phyloP scores from a whole-genome alignment of 2,797 vertebrate genomes.

The Lindbergichthys nudifrons region DNA sequence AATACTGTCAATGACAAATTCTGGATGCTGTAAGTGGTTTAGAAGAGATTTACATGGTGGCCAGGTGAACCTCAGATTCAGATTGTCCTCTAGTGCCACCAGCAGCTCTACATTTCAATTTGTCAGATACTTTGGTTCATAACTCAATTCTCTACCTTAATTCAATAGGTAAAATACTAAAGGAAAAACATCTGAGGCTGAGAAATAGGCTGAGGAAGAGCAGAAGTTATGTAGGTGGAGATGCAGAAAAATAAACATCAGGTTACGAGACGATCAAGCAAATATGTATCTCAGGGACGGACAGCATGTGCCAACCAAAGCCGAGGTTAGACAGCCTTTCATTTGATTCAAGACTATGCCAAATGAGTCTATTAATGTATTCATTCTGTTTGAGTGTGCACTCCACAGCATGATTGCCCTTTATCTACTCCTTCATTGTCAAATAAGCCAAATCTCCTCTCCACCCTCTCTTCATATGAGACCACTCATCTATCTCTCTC shows the following conservation, averaged over 20 bases:
- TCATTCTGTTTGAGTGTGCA: neutral
- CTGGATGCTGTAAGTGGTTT: too few species aligned
- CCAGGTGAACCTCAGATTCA: too few species aligned
- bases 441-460: slow-evolving; percentile 43
- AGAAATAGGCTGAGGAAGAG: neutral
- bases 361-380: neutral
- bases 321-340: neutral
- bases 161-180: neutral
- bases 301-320: neutral
- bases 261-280: slow-evolving; percentile 2
- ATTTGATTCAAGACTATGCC: neutral
- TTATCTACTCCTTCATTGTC: slow-evolving; percentile 46
- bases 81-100: too few species aligned
- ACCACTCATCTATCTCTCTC: slow-evolving; percentile 52
- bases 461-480: slow-evolving; percentile 29
- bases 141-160: too few species aligned
- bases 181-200: neutral
- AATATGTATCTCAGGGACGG: slow-evolving; percentile 2
- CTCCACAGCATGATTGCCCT: slow-evolving; percentile 13
- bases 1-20: too few species aligned
- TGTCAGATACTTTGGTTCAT: too few species aligned
- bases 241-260: neutral
- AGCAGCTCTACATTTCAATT: too few species aligned
- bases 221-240: neutral
- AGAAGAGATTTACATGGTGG: too few species aligned